Evolutionary conservation across 37 sponge, comb jelly and placozoan genomes (phyloP), one percentile per base, ranked within the genome.

Genomic region (Haliclona indistincta): DNA sequence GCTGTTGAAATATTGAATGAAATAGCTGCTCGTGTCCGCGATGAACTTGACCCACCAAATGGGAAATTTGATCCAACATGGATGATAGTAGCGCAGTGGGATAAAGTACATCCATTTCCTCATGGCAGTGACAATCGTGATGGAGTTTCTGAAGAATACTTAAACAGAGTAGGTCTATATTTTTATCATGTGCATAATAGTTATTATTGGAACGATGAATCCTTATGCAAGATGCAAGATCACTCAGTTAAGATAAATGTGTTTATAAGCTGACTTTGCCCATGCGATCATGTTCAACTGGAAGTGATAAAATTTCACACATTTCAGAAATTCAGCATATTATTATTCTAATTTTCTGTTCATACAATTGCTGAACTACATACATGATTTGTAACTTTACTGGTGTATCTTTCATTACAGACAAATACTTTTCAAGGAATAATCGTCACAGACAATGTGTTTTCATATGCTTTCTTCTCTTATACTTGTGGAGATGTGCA

Each of bases 391-490:
- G n/a, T n/a, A n/a, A n/a, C n/a, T n/a, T n/a, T n/a, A n/a, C n/a
- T n/a, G n/a, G n/a, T n/a, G n/a, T n/a, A n/a, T n/a, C n/a, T n/a
- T n/a, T n/a, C 5, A 11, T 26, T 26, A 34, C 33, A 81, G 82
- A 73, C 54, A 0, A 81, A 83, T 61, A 68, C 69, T 25, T 83
- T 76, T 43, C 84, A 83, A 76, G 84, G 49, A 7, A 42, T 83
- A 19, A 7, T 83, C 38, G 69, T 83, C 35, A 68, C 84, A 38
- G 56, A 83, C 34, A 47, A 45, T 38, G 69, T 70, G 19, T 60
- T 76, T 17, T 56, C 84, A 2, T 83, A 83, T 26, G 49, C 77
- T 26, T 45, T 83, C 51, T 83, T 41, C 77, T 76, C 84, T 4
- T 83, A 83, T 33, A 35, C 47, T 7, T 83, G 84, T 60, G 69